These are phyloP conservation scores for Nephrotoma appendiculata DNA, from an alignment of 2,888 invertebrate species.

Conservation along the genomic window DNA sequence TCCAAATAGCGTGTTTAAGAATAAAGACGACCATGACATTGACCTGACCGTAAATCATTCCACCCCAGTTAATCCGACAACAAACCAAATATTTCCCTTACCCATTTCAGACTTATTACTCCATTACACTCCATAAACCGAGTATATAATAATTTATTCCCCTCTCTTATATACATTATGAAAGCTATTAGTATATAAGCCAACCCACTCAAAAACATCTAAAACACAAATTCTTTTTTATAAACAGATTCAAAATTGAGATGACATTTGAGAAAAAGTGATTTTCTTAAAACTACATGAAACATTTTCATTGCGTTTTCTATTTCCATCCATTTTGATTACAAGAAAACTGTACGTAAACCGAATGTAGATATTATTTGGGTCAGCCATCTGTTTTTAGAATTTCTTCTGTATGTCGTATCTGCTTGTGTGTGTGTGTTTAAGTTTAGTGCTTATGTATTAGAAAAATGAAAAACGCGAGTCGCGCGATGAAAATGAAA, in stretches of 20 bases:
- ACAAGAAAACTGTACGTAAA: neutral
- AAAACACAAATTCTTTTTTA: neutral
- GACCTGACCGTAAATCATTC: neutral
- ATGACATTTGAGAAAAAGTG: neutral
- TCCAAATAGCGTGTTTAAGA: neutral
- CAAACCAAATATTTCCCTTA: neutral
- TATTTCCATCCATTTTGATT: neutral
- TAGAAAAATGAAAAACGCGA: neutral
- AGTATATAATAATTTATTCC: neutral
- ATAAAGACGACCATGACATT: neutral
- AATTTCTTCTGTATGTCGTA: neutral
- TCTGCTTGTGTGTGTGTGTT: neutral
- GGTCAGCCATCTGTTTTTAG: neutral
- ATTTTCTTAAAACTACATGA: neutral
- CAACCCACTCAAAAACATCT: neutral
- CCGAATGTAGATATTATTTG: neutral
- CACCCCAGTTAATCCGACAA: neutral
- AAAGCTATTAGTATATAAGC: neutral
- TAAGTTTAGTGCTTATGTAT: neutral
- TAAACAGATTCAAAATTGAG: neutral
- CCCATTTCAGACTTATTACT: neutral
- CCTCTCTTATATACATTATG: neutral
- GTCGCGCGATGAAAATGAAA: neutral
- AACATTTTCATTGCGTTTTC: neutral
- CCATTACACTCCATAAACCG: neutral